Conservation (phyloP, 2,113 vertebrate species). For the Bos javanicus region DNA sequence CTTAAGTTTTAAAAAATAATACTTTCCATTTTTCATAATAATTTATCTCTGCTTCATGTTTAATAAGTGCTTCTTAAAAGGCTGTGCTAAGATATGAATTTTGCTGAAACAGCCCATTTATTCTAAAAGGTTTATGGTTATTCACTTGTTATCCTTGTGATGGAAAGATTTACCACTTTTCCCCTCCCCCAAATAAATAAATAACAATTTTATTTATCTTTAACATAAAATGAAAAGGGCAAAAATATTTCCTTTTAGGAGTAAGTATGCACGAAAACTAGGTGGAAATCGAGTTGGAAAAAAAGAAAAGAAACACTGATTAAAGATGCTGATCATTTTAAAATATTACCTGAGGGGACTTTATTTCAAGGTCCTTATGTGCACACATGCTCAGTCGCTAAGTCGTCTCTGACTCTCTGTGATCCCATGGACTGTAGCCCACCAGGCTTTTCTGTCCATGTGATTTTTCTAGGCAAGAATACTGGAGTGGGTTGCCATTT, state of each 20-base stretch:
- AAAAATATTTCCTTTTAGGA: constrained; percentile 29
- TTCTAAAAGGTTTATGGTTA: constrained; percentile 28
- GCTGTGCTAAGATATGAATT: constrained; percentile 49
- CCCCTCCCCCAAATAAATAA: not conserved
- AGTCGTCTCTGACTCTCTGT: not conserved
- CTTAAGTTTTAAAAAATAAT: constrained; percentile 33
- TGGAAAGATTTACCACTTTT: constrained; percentile 28
- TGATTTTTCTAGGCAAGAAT: not conserved
- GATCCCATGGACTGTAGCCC: not conserved
- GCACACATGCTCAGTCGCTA: not conserved
- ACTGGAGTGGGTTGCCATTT: not conserved
- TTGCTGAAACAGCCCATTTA: constrained; percentile 37
- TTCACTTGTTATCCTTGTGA: constrained; percentile 35
- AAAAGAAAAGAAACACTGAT: not conserved
- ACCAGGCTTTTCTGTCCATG: not conserved
- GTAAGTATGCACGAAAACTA: not conserved
- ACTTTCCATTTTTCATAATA: constrained; percentile 64
- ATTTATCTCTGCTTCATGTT: constrained; percentile 50
- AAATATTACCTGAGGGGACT: constrained; percentile 54
- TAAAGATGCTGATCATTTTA: constrained; percentile 38
- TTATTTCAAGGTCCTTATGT: constrained; percentile 27
- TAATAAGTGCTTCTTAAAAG: constrained; percentile 37
- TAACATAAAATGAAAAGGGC: constrained; percentile 44
- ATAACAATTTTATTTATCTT: constrained; percentile 46
- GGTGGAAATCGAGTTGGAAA: constrained; percentile 23